Percentiles rank a stretch among this genome's conserved stretches.
Conservation (phyloP, 2,888 invertebrate species). For the Drosophila hawaiiensis region DNA sequence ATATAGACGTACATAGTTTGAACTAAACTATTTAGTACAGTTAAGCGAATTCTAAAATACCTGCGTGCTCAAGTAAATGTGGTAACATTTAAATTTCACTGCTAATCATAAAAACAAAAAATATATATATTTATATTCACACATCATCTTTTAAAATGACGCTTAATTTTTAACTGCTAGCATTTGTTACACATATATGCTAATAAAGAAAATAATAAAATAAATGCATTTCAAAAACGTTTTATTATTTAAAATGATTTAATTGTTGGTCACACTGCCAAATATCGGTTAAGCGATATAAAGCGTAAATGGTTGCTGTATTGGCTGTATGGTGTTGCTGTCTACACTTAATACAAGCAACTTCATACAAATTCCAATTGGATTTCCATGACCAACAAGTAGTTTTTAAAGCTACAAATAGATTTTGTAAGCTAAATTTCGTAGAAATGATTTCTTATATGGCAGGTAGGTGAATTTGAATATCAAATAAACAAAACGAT, state of each 20-base stretch:
- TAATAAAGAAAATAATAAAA: conserved; percentile 11
- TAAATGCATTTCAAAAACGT: conserved; percentile 9
- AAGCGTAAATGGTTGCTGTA: conserved; percentile 7
- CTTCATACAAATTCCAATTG: not conserved
- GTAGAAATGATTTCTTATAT: not conserved
- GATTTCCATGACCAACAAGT: conserved; percentile 1
- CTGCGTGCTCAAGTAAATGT: conserved; percentile 67
- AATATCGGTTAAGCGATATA: conserved; percentile 2
- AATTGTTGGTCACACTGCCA: conserved; percentile 26
- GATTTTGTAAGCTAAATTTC: not conserved
- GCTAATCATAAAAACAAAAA: conserved; percentile 4
- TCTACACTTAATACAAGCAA: not conserved
- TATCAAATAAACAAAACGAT: not conserved
- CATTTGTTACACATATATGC: conserved; percentile 29
- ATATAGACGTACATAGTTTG: not conserved
- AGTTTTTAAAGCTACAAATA: not conserved
- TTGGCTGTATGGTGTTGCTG: conserved; percentile 12
- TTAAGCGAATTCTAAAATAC: conserved; percentile 22
- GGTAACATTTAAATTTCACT: conserved; percentile 8
- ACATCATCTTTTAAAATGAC: conserved; percentile 9
- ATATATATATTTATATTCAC: conserved; percentile 4
- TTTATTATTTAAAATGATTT: not conserved
- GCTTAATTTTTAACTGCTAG: conserved; percentile 19
- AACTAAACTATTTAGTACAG: conserved; percentile 20
- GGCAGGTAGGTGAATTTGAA: not conserved